A percentile compares a stretch with the other conserved stretches of the same genome.
Evolutionary conservation across 2,113 vertebrate species (phyloP).

Genomic region (Pachycephala philippinensis): DNA sequence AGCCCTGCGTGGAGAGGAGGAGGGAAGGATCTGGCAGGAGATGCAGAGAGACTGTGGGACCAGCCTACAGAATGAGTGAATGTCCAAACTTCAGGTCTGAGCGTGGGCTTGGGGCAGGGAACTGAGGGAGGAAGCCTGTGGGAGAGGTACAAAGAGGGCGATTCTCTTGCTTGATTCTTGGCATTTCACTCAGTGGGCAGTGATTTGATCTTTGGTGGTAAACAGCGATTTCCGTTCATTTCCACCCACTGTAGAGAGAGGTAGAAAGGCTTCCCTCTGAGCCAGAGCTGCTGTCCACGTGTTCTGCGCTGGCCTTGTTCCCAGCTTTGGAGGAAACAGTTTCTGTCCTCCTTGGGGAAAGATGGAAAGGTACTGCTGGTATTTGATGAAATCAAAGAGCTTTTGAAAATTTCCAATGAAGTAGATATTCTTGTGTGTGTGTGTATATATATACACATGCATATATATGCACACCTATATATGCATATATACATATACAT

Average conservation of each 20-base stretch:
- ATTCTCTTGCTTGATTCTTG: neutral
- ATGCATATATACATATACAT: no score
- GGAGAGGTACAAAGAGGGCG: neutral
- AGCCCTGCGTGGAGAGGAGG: neutral
- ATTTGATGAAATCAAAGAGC: neutral
- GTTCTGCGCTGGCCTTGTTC: neutral
- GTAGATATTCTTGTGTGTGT: neutral
- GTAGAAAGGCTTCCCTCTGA: neutral
- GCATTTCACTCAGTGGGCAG: neutral
- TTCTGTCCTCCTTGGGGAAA: neutral
- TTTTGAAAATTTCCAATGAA: neutral
- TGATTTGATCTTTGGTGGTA: neutral
- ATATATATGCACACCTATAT: neutral
- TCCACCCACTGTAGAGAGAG: neutral
- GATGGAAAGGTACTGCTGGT: neutral
- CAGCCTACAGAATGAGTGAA: neutral
- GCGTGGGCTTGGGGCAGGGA: neutral
- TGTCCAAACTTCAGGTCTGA: neutral
- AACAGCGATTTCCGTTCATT: neutral
- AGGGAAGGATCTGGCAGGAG: neutral
- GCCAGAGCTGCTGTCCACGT: neutral
- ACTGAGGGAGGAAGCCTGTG: neutral
- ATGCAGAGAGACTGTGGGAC: neutral
- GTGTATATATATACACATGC: fast-evolving
- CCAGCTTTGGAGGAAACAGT: neutral